Evolutionary conservation across 2,888 invertebrate genomes (phyloP), one percentile per base, ranked within the genome.

Genomic region (Timandra comae): DNA sequence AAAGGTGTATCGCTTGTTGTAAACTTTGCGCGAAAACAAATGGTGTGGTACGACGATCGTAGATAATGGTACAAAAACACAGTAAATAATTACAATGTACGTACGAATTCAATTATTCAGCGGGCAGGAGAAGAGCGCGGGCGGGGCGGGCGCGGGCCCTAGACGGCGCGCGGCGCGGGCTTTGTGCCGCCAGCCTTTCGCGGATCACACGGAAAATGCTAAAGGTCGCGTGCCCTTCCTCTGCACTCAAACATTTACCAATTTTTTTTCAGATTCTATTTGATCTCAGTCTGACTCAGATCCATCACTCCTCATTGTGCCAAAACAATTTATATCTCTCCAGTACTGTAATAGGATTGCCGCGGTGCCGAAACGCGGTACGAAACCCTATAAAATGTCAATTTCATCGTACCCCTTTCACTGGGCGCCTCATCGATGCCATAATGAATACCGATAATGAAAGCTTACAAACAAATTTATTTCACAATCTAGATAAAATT

Each of bases 41-140:
- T 49, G 43, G 50, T 42, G 48, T 49, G 49, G 45, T 38, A 45
- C 22, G 41, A 29, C 37, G 34, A 30, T 35, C 33, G 39, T 45
- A 47, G 46, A 48, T 47, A 46, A 52, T 47, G 44, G 43, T 40
- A 52, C 50, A 47, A 47, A 46, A 50, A 45, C 43, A 41, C 33
- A 30, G 46, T 48, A 48, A 43, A 46, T 47, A 48, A 41, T 38
- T 38, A 33, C 36, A 37, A 35, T 36, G 38, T 38, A 30, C 32
- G 41, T 40, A 38, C 43, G 46, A 46, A 43, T 49, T 58, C 46
- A 62, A 66, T 67, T 58, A 69, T 69, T 67, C 57, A 66, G 50
- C 36, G 37, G 39, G 38, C 12, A 27, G 13, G 37, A 38, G 16
- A 6, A 5, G 16, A 6, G 16, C 16, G 16, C 16, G 16, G 39